Conservation (phyloP, 2,797 vertebrate species). For the Diglossa cyanea region DNA sequence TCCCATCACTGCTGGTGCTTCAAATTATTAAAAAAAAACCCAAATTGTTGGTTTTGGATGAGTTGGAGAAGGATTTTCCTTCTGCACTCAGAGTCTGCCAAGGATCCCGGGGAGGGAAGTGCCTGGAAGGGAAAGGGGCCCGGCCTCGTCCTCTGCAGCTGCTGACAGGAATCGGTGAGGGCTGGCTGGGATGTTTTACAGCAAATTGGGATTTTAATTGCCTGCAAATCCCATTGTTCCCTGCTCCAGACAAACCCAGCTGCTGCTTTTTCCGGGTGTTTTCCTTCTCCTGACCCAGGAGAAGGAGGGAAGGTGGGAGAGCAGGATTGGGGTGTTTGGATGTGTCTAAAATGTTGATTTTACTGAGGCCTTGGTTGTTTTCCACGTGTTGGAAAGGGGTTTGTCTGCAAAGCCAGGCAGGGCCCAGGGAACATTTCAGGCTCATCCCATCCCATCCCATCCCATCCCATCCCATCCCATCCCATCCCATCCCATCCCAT, state of each 20-base stretch:
- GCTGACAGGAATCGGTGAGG: not conserved
- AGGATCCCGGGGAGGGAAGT: not conserved
- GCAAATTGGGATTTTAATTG: not conserved
- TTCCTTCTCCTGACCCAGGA: no score
- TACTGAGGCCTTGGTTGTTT: not conserved
- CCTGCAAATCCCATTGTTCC: not conserved
- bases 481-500: not conserved
- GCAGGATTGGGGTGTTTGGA: not conserved
- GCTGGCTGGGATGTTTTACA: not conserved
- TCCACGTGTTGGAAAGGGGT: fast-evolving
- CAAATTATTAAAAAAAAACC: not conserved
- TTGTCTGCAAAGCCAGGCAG: not conserved
- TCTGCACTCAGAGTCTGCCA: not conserved
- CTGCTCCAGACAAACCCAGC: not conserved
- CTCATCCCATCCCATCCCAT: not conserved
- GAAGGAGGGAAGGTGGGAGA: not conserved
- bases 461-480: not conserved
- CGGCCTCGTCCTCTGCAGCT: not conserved
- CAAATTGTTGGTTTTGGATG: not conserved
- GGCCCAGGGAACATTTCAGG: no score
- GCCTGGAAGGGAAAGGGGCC: not conserved
- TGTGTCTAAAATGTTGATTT: not conserved
- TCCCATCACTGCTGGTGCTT: not conserved
- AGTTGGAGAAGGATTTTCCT: not conserved
- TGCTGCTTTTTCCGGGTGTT: no score